Percentiles rank a stretch among this genome's conserved stretches.
These are phyloP conservation scores for Cyprinodon variegatus DNA, from an alignment of 2,113 vertebrate genomes.

Conservation along the genomic window DNA sequence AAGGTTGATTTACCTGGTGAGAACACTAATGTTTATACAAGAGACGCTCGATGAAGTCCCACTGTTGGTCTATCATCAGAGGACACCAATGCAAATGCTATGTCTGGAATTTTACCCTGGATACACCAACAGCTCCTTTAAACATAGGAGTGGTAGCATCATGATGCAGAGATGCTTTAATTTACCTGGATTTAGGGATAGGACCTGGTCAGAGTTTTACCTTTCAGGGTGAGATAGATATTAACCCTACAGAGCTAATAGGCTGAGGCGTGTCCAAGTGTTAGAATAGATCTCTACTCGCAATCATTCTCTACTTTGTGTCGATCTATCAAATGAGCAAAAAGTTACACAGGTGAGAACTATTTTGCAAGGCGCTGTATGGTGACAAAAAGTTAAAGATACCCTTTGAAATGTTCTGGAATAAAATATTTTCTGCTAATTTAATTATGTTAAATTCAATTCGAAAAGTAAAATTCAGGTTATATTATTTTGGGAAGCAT, in stretches of 20 bases:
- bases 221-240: not conserved
- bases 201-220: no score
- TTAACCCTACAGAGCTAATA: not conserved
- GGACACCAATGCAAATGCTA: not conserved
- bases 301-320: not conserved
- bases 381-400: slow-evolving; percentile 37
- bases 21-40: no score
- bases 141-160: not conserved
- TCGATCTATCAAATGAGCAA: not conserved
- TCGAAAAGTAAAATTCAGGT: not conserved
- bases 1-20: no score
- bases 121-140: not conserved
- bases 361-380: not conserved
- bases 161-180: not conserved
- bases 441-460: not conserved
- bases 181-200: no score
- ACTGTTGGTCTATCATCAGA: no score
- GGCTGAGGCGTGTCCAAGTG: not conserved
- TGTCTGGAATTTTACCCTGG: not conserved
- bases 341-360: not conserved
- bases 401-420: slow-evolving; percentile 24
- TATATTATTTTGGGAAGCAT: not conserved
- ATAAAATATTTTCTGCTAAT: not conserved
- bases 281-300: no score
- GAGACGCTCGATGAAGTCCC: no score